Evolutionary conservation across 2,888 invertebrate genomes (phyloP), one percentile per base, ranked within the genome.

Genomic region (Cyaniris semiargus): DNA sequence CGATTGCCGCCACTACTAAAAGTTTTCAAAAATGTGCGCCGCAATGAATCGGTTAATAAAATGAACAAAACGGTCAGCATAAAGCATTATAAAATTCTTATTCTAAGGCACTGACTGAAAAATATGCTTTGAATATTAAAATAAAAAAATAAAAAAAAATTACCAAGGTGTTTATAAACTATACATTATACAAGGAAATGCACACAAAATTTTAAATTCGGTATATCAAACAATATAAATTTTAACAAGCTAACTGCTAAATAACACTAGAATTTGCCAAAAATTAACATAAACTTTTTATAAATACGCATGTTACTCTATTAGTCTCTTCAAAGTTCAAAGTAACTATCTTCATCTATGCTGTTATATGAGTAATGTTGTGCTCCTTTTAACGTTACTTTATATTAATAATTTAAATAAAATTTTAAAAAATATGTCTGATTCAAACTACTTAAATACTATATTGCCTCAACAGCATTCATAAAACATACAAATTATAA

Each of bases 21-120:
- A n/a, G n/a, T n/a, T n/a, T n/a, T n/a, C n/a, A n/a, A n/a, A n/a
- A n/a, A n/a, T n/a, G n/a, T n/a, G n/a, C n/a, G n/a, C n/a, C n/a
- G n/a, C n/a, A n/a, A n/a, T n/a, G n/a, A n/a, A n/a, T n/a, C n/a
- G n/a, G n/a, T n/a, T n/a, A 84, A 84, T 83, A 84, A 80, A 84
- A 85, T 82, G 87, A 88, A 86, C 84, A 83, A 87, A 87, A 86
- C 85, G 86, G 87, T 89, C 88, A 86, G 88, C 83, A 85, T 87
- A 85, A 83, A 80, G 84, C 86, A 87, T 87, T 85, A 13, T 60
- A 60, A 84, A 87, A 90, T 89, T 86, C 88, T 89, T 90, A 92
- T 86, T 88, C 90, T 90, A 93, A 92, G 92, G 91, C 92, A 92
- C 92, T 92, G 92, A 89, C 87, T 90, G 85, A 90, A 92, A 53